These are phyloP conservation scores for Gryon sp. DNA, from an alignment of 1,140 invertebrate genomes.

Conservation along the genomic window DNA sequence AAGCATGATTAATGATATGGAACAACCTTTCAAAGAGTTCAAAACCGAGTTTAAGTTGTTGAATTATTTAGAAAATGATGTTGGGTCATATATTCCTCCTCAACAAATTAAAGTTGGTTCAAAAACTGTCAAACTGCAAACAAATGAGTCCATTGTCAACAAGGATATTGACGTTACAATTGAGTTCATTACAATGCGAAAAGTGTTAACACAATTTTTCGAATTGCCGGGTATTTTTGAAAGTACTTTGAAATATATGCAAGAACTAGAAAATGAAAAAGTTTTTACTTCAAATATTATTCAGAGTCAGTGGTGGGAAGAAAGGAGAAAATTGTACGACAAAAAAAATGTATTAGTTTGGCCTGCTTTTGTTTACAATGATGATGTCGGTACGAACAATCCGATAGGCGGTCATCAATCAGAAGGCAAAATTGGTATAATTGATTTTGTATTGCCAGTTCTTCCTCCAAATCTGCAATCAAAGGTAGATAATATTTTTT, in stretches of 20 bases:
- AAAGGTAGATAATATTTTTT: conserved; percentile 1
- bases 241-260: neutral
- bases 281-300: neutral
- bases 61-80: neutral
- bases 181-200: neutral
- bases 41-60: neutral
- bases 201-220: neutral
- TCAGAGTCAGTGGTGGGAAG: neutral
- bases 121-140: neutral
- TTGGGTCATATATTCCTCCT: neutral
- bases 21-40: neutral
- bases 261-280: neutral
- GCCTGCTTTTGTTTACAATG: neutral
- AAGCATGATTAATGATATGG: neutral
- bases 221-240: conserved; percentile 1
- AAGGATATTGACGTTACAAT: neutral
- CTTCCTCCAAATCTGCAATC: neutral
- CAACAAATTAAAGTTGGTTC: neutral
- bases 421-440: conserved; percentile 4
- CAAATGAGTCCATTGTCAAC: neutral
- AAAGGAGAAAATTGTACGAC: neutral
- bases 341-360: conserved; percentile 1
- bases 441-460: neutral
- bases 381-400: conserved; percentile 1
- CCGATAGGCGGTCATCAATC: conserved; percentile 2